Evolutionary conservation across 2,888 invertebrate species (phyloP), one percentile per base, ranked within the genome.

Genomic region (Cheilosia vulpina): DNA sequence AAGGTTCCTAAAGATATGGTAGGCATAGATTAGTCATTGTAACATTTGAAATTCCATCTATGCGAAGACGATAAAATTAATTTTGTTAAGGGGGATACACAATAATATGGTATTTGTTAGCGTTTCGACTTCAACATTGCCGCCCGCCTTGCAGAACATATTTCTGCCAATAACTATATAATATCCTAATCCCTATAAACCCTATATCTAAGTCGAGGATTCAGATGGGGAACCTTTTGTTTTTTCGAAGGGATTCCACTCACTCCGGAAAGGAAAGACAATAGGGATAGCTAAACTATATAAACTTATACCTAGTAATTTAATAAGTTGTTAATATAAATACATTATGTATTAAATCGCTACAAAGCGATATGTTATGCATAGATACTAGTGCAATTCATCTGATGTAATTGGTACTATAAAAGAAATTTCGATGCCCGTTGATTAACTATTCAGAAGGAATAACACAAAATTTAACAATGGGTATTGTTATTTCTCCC

Each of bases 381-480:
- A 47, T 47, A 17, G 47, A 41, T 41, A 41, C 41, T 41, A 6
- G 47, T 47, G 19, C 47, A 19, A 17, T 47, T 19, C 17, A 47
- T 19, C 7, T 19, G 17, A 9, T 47, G 17, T 15, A 47, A 47
- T 6, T 15, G 9, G 1, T 24, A 24, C 0, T 24, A 24, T 24
- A 24, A 24, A 24, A 4, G 24, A 47, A 47, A 47, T 47, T 17
- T 19, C 19, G 11, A 19, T 19, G 17, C 2, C 19, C 34, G 34
- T 38, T 38, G 31, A 31, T 31, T 24, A 31, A 7, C 50, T 65
- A 65, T 52, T 66, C 43, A 27, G 66, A 31, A 19, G 53, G 52
- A 43, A 66, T 66, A 41, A 53, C 24, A 66, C 66, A 66, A 41
- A 66, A 41, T 41, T 66, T 66, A 9, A 69, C 69, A 41, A 69